Percentiles rank a stretch among this genome's conserved stretches.
Evolutionary conservation across 2,888 invertebrate species (phyloP).

Genomic region (Hoplodrina ambigua): DNA sequence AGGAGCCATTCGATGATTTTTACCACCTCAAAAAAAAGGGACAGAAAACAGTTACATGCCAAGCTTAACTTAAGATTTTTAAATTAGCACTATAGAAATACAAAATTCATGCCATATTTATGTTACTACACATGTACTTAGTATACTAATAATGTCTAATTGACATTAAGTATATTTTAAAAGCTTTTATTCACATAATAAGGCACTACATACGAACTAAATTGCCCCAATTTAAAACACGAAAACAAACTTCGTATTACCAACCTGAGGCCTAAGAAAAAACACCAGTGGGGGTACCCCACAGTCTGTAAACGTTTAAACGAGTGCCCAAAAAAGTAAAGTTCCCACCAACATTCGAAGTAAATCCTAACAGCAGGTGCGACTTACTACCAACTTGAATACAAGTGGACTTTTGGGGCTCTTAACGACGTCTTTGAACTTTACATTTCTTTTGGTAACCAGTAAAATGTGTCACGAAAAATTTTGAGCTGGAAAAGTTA

Average conservation of each 20-base stretch:
- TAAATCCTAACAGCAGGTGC: constrained; percentile 64
- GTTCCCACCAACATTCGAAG: constrained; percentile 53
- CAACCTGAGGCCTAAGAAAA: background rate
- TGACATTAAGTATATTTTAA: too few species aligned
- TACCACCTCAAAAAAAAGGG: too few species aligned
- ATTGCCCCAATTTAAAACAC: background rate
- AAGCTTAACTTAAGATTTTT: too few species aligned
- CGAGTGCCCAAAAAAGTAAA: constrained; percentile 45
- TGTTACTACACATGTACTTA: too few species aligned
- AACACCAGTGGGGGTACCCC: background rate
- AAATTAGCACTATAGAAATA: too few species aligned
- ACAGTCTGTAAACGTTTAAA: constrained; percentile 31
- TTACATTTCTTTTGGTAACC: constrained; percentile 46
- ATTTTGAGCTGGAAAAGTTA: constrained; percentile 21
- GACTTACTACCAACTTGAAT: constrained; percentile 56
- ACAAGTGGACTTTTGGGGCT: constrained; percentile 61
- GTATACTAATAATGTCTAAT: too few species aligned
- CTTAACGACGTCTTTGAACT: constrained; percentile 63
- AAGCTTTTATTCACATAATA: too few species aligned
- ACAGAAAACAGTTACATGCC: too few species aligned
- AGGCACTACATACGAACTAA: background rate
- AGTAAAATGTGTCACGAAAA: constrained; percentile 46
- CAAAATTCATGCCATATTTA: too few species aligned
- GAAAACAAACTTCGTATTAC: constrained; percentile 3
- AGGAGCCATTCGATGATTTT: too few species aligned